Evolutionary conservation across 2,888 invertebrate species (phyloP).

Genomic region (Epicampocera succincta): DNA sequence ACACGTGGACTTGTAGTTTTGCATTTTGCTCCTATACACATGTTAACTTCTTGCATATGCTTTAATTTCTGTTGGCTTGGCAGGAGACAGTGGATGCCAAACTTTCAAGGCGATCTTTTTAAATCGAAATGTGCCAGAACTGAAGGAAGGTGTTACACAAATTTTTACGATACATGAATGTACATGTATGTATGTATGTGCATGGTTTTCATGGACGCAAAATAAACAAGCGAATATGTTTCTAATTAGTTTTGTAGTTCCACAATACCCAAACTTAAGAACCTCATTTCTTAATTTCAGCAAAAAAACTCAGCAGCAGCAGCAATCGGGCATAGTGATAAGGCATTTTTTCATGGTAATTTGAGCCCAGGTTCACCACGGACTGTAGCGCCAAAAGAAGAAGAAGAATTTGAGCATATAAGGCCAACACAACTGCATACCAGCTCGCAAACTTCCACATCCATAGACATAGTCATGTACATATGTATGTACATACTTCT

Average conservation of each 20-base stretch:
- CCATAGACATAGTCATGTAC: constrained; percentile 9
- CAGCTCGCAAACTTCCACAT: neutral
- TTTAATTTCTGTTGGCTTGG: neutral
- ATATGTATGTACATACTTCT: constrained; percentile 44
- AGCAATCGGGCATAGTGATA: constrained; percentile 64
- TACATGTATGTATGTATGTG: too few relatives aligned
- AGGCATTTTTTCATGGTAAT: constrained; percentile 64
- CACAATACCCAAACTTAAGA: constrained; percentile 5
- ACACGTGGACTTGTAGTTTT: constrained; percentile 8
- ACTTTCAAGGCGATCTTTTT: neutral
- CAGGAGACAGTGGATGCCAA: constrained; percentile 14
- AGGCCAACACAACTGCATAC: constrained; percentile 22
- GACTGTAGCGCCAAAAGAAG: too few relatives aligned
- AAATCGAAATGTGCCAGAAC: neutral
- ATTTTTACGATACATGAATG: too few relatives aligned
- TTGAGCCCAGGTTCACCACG: too few relatives aligned
- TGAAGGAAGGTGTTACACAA: too few relatives aligned
- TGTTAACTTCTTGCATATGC: constrained; percentile 33
- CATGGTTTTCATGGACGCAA: neutral
- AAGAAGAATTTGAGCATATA: too few relatives aligned
- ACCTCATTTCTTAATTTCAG: constrained; percentile 2
- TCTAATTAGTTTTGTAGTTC: neutral
- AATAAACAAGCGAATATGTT: neutral
- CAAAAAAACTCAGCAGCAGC: neutral
- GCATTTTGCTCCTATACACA: constrained; percentile 28